Base-by-base conservation (phyloP, 2,113 vertebrate genomes). In the Corydoras sp. region DNA sequence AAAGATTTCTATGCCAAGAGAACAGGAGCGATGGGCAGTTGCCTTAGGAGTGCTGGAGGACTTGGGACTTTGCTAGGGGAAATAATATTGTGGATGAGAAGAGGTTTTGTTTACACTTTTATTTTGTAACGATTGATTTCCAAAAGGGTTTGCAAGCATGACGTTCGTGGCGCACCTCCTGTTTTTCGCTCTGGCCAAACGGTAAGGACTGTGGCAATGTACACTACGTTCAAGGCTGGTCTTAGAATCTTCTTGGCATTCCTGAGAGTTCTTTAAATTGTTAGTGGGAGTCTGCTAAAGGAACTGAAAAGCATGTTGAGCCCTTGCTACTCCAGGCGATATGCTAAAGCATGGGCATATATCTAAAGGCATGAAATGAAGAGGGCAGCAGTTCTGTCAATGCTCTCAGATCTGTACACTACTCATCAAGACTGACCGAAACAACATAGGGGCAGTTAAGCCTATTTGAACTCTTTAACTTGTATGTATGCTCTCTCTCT, bases 1-100 rank as follows among this genome's bases (percentile, higher is more conserved):
- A 75, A 75, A 77, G 68, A 81, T 86, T 86, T 87, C 82, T 86
- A 88, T 78, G 83, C 79, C 75, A 79, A 74, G 81, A 60, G 68
- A 64, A 83, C 78, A 10, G 35, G 12, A 64, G 9, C 12, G 10
- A n/a, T 31, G 48, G 18, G 18, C 49, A 65, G 18, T 62, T 13
- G 30, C 43, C 54, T 68, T 65, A 53, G 69, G 71, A 71, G 77
- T 72, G 61, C 56, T 67, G 74, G 65, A 77, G 66, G 74, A 56
- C 67, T 15, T 14, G 49, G 58, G 71, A 65, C 53, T 80, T 79
- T 68, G 71, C 68, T 79, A 77, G 58, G 59, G 72, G 54, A 63
- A 68, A 72, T 15, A 60, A 79, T 68, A 66, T 79, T 59, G 10
- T 54, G 32, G 53, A 62, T 8, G 50, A 76, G 62, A 67, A 63